Conservation (phyloP, 2,888 invertebrate species). For the Pyrochroa serraticornis region DNA sequence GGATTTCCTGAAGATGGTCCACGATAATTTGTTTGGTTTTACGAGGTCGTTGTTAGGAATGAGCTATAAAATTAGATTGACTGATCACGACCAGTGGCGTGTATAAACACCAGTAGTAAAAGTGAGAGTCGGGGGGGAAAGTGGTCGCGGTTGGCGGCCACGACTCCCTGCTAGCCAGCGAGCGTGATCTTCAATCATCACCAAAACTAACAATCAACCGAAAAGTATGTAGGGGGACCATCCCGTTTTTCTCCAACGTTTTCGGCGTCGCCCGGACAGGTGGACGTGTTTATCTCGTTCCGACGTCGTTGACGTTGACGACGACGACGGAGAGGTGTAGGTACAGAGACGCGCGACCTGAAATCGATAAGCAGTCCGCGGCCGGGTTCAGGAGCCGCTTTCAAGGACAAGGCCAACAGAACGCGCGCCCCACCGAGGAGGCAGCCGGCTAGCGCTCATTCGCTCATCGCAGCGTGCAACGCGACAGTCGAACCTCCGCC, state of each 20-base stretch:
- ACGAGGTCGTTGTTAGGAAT: no score
- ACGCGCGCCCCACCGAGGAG: slow-evolving; percentile 48
- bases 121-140: slow-evolving; percentile 7
- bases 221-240: no score
- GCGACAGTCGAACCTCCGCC: slow-evolving; percentile 6
- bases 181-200: no score
- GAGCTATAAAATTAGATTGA: no score
- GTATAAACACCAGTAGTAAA: neutral
- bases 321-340: slow-evolving; percentile 4
- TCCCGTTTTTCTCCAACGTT: no score
- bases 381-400: slow-evolving; percentile 59
- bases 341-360: slow-evolving; percentile 47
- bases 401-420: slow-evolving; percentile 66
- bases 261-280: slow-evolving; percentile 34
- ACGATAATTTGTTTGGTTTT: no score
- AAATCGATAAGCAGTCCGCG: slow-evolving; percentile 56
- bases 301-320: slow-evolving; percentile 18
- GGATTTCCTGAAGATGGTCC: no score
- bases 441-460: slow-evolving; percentile 32
- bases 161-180: neutral
- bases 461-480: slow-evolving; percentile 32
- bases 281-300: slow-evolving; percentile 15
- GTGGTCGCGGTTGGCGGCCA: neutral
- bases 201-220: no score
- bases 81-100: no score